Evolutionary conservation across 2,888 invertebrate genomes (phyloP), one percentile per base, ranked within the genome.

Genomic region (Esperia sulphurella): DNA sequence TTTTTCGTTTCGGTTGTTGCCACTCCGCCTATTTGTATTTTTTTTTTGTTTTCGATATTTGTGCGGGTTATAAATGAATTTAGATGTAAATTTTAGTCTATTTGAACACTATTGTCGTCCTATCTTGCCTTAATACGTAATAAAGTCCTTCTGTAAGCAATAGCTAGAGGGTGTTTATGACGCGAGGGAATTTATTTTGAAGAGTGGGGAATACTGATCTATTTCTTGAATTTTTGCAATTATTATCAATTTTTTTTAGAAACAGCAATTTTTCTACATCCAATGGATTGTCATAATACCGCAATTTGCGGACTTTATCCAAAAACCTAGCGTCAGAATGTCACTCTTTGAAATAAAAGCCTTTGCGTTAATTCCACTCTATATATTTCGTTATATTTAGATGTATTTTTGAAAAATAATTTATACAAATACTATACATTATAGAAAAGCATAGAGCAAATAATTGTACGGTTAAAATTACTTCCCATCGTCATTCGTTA

Each of bases 21-120:
- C 71, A 71, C 78, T 84, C 83, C 84, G 85, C 84, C 84, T 3
- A n/a, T 31, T 31, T 63, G 41, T 48, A 47, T 38, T 48, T 14
- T 48, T 47, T 50, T 49, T 43, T 43, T 12, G 39, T 40, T 30
- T 39, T 46, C 43, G n/a, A 48, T 43, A 50, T 49, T 53, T 56
- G 56, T 50, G 52, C 50, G 54, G 48, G 48, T 48, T 48, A 48
- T 51, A 28, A n/a, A 35, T 33, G 44, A 42, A 30, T 7, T 30
- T 52, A 43, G 47, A 33, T 46, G 45, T 50, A 48, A 43, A 43
- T 14, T 46, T 38, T 43, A 46, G 42, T 42, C 42, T 30, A 21
- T 21, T 21, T n/a, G 12, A 39, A 29, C 41, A 55, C 45, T 13
- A 37, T 47, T 46, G 46, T 58, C 55, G 55, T 58, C 58, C 58